Percentiles rank a stretch among this genome's conserved stretches.
Conservation (phyloP, 2,888 invertebrate species). For the Yponomeuta evonymella region DNA sequence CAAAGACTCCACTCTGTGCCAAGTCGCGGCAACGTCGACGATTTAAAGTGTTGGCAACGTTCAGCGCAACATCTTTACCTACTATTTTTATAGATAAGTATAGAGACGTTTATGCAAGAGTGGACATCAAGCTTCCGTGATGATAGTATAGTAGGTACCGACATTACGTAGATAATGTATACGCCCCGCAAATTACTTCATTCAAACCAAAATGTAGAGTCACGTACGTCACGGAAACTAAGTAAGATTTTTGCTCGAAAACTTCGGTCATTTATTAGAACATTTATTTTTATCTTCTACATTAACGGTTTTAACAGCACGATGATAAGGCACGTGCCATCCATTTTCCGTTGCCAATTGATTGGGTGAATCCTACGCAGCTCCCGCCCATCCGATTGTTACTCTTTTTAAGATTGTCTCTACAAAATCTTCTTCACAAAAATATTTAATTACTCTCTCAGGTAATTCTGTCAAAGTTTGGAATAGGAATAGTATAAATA, state of each 20-base stretch:
- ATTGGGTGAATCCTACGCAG: conserved; percentile 3
- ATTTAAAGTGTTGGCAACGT: conserved; percentile 61
- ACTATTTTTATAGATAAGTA: background rate
- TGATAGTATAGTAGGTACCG: background rate
- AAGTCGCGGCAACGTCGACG: conserved; percentile 40
- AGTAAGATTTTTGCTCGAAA: background rate
- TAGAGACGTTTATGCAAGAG: background rate
- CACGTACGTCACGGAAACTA: background rate
- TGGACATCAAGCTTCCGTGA: background rate
- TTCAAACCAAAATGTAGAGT: background rate
- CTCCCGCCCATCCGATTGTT: conserved; percentile 8
- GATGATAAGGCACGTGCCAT: conserved; percentile 18
- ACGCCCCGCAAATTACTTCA: background rate
- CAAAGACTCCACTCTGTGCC: conserved; percentile 59
- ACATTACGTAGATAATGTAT: background rate
- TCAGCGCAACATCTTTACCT: conserved; percentile 47
- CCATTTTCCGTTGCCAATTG: conserved; percentile 13
- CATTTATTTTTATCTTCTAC: conserved; percentile 7
- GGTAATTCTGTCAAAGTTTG: too few relatives aligned
- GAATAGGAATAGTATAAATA: too few relatives aligned
- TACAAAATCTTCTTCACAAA: background rate
- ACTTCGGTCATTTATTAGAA: background rate
- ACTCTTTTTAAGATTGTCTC: background rate
- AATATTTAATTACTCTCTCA: too few relatives aligned
- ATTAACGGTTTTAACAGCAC: conserved; percentile 14